Evolutionary conservation across 2,888 invertebrate genomes (phyloP), one percentile per base, ranked within the genome.

Genomic region (Elegia similella): DNA sequence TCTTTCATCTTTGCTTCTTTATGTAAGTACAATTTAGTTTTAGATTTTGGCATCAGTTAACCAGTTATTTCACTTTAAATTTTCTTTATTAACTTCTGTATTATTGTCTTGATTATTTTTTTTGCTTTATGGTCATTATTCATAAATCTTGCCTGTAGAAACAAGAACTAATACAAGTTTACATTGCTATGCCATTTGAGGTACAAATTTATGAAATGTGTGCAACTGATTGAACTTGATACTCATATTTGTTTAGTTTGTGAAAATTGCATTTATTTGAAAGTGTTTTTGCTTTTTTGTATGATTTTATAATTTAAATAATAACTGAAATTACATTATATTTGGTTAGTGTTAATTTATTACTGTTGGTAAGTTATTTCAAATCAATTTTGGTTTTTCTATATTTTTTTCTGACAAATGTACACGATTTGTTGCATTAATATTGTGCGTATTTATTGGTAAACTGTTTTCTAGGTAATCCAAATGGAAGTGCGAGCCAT

Each of bases 381-480:
- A 23, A 23, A 23, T 23, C n/a, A 61, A 8, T 65, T 70, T 66
- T 66, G 61, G 70, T 74, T 76, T 66, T 66, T 58, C 60, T 68
- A 68, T 73, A 60, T 57, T 63, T 67, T 65, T 58, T 64, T 38
- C 15, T 47, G 13, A 46, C 32, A 16, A 63, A 55, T 68, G 63
- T 68, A 67, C 53, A 59, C 57, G 29, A 57, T 58, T 62, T 23
- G 47, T 63, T 63, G 59, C 55, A 34, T 60, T 66, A 61, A 64
- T 62, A 70, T 66, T 66, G 61, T 70, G 70, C 66, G 76, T 84
- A 82, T 85, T 87, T 84, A 88, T 83, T 75, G 76, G 75, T 79
- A 70, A 62, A 78, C 85, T 86, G 78, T 88, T 89, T 91, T 91
- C 82, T 91, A 91, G 91, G 91, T 91, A 91, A 91, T 78, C 89